A percentile compares a stretch with the other conserved stretches of the same genome.
Conservation (phyloP, 2,888 invertebrate genomes). For the Strigamia maritima region DNA sequence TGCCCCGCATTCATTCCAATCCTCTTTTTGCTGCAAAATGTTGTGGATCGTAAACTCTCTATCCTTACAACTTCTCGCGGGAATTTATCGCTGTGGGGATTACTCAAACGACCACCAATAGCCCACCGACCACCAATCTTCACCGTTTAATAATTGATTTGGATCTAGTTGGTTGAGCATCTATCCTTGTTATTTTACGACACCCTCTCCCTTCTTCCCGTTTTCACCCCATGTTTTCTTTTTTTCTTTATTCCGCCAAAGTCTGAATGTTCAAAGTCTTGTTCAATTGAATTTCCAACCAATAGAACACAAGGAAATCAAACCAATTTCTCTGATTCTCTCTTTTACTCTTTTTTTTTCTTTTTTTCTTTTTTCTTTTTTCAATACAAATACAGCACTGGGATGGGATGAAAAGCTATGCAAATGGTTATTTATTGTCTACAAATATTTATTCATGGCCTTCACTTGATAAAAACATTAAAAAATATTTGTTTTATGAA, state of each 20-base stretch:
- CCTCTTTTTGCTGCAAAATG: slow-evolving; percentile 1
- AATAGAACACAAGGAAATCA: not conserved
- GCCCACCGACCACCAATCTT: slow-evolving; percentile 23
- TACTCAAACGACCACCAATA: slow-evolving; percentile 23
- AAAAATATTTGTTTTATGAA: too few species aligned
- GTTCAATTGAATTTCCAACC: slow-evolving; percentile 13
- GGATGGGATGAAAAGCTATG: too few species aligned
- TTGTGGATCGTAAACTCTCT: not conserved
- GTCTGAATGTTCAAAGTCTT: not conserved
- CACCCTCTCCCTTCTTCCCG: not conserved
- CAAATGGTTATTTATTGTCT: too few species aligned
- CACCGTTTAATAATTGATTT: slow-evolving; percentile 23
- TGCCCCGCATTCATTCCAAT: slow-evolving; percentile 11
- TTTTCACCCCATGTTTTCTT: not conserved
- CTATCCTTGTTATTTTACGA: not conserved
- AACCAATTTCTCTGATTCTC: not conserved
- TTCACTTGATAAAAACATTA: too few species aligned
- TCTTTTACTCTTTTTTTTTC: not conserved
- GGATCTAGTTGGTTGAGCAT: not conserved
- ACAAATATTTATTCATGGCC: too few species aligned
- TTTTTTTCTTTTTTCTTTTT: not conserved
- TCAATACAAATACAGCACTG: too few species aligned
- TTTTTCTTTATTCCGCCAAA: not conserved
- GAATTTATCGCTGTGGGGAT: slow-evolving; percentile 16
- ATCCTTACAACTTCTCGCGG: not conserved